A percentile compares a stretch with the other conserved stretches of the same genome.
Conservation (phyloP, 1,140 invertebrate genomes). For the Aphis gossypii region DNA sequence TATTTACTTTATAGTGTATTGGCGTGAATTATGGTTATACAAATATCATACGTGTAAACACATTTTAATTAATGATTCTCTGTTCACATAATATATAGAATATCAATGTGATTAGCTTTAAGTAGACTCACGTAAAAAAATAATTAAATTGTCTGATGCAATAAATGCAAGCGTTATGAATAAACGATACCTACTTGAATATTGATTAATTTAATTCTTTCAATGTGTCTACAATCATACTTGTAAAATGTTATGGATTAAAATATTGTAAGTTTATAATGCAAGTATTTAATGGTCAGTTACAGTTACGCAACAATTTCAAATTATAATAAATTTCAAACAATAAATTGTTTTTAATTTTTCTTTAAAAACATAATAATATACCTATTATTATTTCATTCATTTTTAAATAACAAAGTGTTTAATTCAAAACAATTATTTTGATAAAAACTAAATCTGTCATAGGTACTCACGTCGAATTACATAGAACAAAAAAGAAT, state of each 20-base stretch:
- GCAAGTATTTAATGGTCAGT: not conserved
- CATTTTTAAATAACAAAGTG: no score
- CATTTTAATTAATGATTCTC: not conserved
- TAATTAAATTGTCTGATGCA: not conserved
- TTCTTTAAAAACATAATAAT: not conserved
- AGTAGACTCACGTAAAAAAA: not conserved
- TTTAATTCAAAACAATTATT: no score
- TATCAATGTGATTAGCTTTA: not conserved
- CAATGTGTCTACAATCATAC: not conserved
- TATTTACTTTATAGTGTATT: no score
- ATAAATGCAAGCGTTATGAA: not conserved
- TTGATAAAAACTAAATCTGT: not conserved
- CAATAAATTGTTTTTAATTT: not conserved
- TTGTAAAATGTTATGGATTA: not conserved
- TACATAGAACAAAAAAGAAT: not conserved
- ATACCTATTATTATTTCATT: not conserved
- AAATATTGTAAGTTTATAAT: not conserved
- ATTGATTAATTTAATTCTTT: not conserved
- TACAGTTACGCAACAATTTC: not conserved
- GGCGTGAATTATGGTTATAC: not conserved
- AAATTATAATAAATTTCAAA: not conserved
- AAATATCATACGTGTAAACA: not conserved
- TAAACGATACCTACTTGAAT: not conserved
- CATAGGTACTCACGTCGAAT: not conserved
- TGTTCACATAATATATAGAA: not conserved